A percentile compares a stretch with the other conserved stretches of the same genome.
phyloP scores from a whole-genome alignment of 2,797 vertebrate species.

The Sebastes diaconus region DNA sequence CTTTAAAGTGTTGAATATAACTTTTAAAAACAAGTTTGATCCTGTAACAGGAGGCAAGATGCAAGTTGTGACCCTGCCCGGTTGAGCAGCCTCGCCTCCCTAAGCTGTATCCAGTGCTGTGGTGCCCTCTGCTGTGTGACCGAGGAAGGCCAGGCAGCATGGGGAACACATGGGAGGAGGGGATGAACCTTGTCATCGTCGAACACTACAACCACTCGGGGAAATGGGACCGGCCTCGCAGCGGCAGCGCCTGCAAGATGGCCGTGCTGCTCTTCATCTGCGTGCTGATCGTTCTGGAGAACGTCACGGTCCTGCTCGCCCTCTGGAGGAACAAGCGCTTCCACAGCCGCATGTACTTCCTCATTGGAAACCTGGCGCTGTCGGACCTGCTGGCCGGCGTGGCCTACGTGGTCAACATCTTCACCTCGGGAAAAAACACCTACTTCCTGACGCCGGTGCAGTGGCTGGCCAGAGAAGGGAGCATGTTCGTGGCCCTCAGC shows the following conservation, averaged over 20 bases:
- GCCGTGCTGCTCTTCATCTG: constrained; percentile 80
- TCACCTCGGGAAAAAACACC: constrained; percentile 81
- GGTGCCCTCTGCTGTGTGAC: constrained; percentile 79
- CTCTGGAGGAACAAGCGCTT: constrained; percentile 85
- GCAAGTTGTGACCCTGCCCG: constrained; percentile 29
- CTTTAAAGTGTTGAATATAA: background rate
- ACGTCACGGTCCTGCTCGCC: constrained; percentile 81
- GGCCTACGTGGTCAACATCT: constrained; percentile 85
- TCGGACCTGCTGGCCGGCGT: constrained; percentile 85
- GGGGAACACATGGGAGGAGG: constrained; percentile 63
- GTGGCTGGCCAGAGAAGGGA: constrained; percentile 85
- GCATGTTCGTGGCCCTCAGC: constrained; percentile 86
- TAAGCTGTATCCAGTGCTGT: constrained; percentile 56
- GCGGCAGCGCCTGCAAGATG: constrained; percentile 64
- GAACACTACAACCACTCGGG: constrained; percentile 83
- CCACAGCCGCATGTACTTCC: constrained; percentile 86
- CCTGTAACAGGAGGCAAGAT: constrained; percentile 47
- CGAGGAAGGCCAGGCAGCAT: constrained; percentile 62
- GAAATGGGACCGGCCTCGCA: constrained; percentile 76
- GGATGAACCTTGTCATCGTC: constrained; percentile 79
- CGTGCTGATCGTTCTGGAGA: constrained; percentile 83
- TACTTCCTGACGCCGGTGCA: constrained; percentile 77
- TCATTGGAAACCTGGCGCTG: constrained; percentile 85
- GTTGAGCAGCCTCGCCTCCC: constrained; percentile 16
- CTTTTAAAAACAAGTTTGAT: background rate